Evolutionary conservation across 2,888 invertebrate species (phyloP), one percentile per base, ranked within the genome.

Genomic region (Brachypalpus laphriformis): DNA sequence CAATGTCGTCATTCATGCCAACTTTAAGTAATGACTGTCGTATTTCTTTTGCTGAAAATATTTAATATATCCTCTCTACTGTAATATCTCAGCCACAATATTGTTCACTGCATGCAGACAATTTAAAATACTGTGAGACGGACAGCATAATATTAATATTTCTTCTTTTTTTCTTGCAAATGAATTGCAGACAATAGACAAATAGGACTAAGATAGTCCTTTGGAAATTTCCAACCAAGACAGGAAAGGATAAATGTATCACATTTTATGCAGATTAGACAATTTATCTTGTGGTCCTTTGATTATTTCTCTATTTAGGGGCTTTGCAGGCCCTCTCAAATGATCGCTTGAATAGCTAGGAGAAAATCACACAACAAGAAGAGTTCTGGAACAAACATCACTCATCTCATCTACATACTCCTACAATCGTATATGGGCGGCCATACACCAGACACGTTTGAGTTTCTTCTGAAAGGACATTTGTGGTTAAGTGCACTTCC

Each of bases 401-500:
- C 72, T 78, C 82, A 78, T 71, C 72, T 47, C 59, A n/a, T 82
- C 57, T 34, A 8, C n/a, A n/a, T n/a, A n/a, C n/a, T n/a, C n/a
- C n/a, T n/a, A n/a, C n/a, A n/a, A n/a, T n/a, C n/a, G n/a, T 45
- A 9, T 34, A 42, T 71, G 70, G 37, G 65, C 34, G 31, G 31
- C 70, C 59, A 51, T 56, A 59, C 40, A 47, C 22, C 34, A 47
- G 16, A 65, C 42, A 51, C 54, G 16, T 61, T 81, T 42, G 66
- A 72, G 57, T 72, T 71, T 61, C 37, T 56, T 40, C 34, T 28
- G 9, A 70, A 75, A 71, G 65, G 61, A 77, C 72, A 68, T 77
- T 74, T 68, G 40, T 70, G 72, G 16, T n/a, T 66, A 78, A 78
- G 72, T 82, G 77, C 72, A 78, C 72, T 83, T 83, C 63, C 49